phyloP scores from a whole-genome alignment of 2,888 invertebrate genomes.

The Sympetrum striolatum region DNA sequence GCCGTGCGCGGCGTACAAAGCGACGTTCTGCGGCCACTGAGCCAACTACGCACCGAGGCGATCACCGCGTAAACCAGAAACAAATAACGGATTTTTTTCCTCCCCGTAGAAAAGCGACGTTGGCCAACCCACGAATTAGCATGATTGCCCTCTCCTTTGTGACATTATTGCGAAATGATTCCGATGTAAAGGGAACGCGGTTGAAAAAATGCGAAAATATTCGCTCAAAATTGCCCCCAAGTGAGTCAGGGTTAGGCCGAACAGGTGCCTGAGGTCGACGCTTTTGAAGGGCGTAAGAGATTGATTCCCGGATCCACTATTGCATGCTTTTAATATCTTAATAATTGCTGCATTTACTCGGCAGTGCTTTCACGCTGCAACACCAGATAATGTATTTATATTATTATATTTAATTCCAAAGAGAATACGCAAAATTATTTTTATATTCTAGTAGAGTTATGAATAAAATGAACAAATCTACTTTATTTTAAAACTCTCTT shows the following conservation, averaged over 20 bases:
- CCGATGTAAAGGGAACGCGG: background rate
- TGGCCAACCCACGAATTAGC: slow-evolving; percentile 22
- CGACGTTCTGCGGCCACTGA: background rate
- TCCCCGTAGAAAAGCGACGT: background rate
- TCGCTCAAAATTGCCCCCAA: background rate
- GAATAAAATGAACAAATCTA: too few species aligned
- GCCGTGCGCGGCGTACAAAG: background rate
- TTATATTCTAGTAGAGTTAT: too few species aligned
- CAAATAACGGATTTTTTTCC: background rate
- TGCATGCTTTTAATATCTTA: too few species aligned
- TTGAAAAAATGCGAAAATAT: background rate
- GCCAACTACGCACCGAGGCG: background rate
- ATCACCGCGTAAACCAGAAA: background rate
- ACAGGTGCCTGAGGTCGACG: background rate
- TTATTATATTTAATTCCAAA: too few species aligned
- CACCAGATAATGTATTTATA: too few species aligned
- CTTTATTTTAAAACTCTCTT: too few species aligned
- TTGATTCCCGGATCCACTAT: too few species aligned
- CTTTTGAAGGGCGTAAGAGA: background rate
- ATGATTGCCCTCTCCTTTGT: slow-evolving; percentile 13
- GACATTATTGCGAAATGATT: slow-evolving; percentile 12
- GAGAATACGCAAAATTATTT: too few species aligned
- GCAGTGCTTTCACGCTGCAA: too few species aligned
- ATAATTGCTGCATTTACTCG: too few species aligned
- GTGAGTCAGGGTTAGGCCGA: background rate